These are phyloP conservation scores for Chalcis sispes DNA, from an alignment of 2,888 invertebrate genomes.

Conservation along the genomic window DNA sequence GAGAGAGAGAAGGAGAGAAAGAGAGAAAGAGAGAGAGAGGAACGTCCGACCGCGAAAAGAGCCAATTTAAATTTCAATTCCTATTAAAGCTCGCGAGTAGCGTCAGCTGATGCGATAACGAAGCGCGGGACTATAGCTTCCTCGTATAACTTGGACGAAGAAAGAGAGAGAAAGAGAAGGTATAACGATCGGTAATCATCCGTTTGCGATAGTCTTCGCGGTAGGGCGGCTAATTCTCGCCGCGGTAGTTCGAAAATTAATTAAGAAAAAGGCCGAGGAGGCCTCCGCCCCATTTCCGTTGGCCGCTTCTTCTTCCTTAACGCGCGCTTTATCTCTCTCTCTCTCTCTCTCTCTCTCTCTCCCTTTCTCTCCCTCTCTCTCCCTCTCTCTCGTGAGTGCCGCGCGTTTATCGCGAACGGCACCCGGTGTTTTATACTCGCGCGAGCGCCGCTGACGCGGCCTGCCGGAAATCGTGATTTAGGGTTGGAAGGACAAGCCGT, in stretches of 20 bases:
- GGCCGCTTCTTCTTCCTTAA: too few relatives aligned
- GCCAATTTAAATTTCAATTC: constrained; percentile 44
- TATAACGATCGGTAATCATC: constrained; percentile 31
- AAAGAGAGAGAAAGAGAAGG: background rate
- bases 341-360: too few relatives aligned
- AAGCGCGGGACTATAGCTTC: constrained; percentile 5
- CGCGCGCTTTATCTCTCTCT: too few relatives aligned
- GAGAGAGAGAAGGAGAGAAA: too few relatives aligned
- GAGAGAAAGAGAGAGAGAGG: too few relatives aligned
- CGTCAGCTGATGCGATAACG: constrained; percentile 35
- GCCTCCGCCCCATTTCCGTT: too few relatives aligned
- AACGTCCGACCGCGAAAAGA: constrained; percentile 6
- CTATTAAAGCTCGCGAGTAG: constrained; percentile 18
- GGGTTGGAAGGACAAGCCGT: background rate
- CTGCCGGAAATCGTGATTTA: constrained; percentile 21
- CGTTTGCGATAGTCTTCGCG: constrained; percentile 5
- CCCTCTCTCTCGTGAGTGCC: too few relatives aligned
- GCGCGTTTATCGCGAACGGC: background rate
- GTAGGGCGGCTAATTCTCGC: constrained; percentile 20
- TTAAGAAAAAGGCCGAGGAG: constrained; percentile 26
- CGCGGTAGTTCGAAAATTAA: constrained; percentile 34
- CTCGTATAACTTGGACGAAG: background rate
- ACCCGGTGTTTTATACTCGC: background rate
- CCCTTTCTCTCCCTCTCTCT: too few relatives aligned
- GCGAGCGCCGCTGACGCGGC: background rate